Percentiles rank a stretch among this genome's conserved stretches.
phyloP scores from a whole-genome alignment of 92 coral and sea anemone genomes.

The Palythoa caribaeorum region DNA sequence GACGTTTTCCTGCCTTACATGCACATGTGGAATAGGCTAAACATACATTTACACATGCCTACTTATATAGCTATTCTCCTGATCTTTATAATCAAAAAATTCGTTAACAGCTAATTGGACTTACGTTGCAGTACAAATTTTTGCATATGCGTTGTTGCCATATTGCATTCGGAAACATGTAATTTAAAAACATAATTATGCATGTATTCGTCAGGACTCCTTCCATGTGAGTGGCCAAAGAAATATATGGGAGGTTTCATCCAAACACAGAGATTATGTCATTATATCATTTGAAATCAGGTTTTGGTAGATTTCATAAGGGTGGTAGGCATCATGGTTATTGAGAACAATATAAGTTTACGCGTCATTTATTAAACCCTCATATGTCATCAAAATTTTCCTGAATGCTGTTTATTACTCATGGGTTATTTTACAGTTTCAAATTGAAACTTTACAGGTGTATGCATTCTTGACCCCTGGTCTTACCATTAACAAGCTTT shows the following conservation, averaged over 20 bases:
- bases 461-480: slow-evolving; percentile 13
- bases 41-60: background rate
- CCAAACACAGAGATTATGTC: slow-evolving; percentile 1
- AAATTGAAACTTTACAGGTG: slow-evolving; percentile 20
- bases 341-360: background rate
- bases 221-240: slow-evolving; percentile 34
- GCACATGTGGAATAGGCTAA: slow-evolving; percentile 2
- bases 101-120: background rate
- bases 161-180: background rate
- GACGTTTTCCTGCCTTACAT: slow-evolving; percentile 12
- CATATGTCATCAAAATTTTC: background rate
- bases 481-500: slow-evolving; percentile 10
- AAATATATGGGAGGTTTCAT: slow-evolving; percentile 14
- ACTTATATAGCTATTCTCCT: background rate
- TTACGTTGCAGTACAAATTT: background rate
- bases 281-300: slow-evolving; percentile 11
- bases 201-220: slow-evolving; percentile 6
- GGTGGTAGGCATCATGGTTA: slow-evolving; percentile 27
- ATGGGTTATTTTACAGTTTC: background rate
- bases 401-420: background rate
- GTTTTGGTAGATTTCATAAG: slow-evolving; percentile 24
- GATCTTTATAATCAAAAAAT: background rate
- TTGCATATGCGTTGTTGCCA: background rate
- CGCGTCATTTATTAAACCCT: background rate
- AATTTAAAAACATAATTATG: background rate